Evolutionary conservation across 35 echinoderm and acorn worm genomes (phyloP), one percentile per base, ranked within the genome.

Genomic region (Apostichopus californicus): DNA sequence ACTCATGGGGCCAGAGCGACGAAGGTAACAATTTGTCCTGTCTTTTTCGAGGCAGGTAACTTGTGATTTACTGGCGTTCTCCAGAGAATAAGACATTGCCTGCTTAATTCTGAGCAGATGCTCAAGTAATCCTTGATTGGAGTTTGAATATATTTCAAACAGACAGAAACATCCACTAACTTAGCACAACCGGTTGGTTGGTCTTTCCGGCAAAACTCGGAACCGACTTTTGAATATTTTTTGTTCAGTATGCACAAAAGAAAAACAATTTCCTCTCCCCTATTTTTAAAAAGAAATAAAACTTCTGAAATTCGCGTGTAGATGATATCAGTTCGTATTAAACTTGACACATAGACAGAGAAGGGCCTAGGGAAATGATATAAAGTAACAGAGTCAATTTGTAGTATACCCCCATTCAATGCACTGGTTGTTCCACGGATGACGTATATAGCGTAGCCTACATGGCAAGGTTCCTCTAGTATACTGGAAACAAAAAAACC

Each of bases 71-170:
- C 81, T 25, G 81, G 5, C 56, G 21, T 7, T 85, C 81, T 58
- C 81, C 55, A 60, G 81, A 59, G 81, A 9, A 24, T 85, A 58
- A 0, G 17, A 85, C 54, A 73, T 20, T 85, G 81, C 15, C 15
- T 55, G 55, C 81, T 85, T 85, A 85, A 85, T 85, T 24, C 55
- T 85, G 23, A 85, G 81, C 81, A 85, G 81, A 85, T 85, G 81
- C 81, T 58, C 55, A 85, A 85, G 55, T 58, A 85, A 85, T 85
- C 58, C 56, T 21, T 85, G 81, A 85, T 85, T 59, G 81, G 14
- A 85, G 81, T 85, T 85, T 85, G 81, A 85, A 55, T 21, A 85
- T 85, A 28, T 28, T 85, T 58, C 13, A 73, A 73, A 21, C 71
- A 73, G 71, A 73, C 71, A 6, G 14, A 6, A 73, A 73, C 71